A percentile compares a stretch with the other conserved stretches of the same genome.
These are phyloP conservation scores for Catocala nupta DNA, from an alignment of 2,888 invertebrate genomes.

Conservation along the genomic window DNA sequence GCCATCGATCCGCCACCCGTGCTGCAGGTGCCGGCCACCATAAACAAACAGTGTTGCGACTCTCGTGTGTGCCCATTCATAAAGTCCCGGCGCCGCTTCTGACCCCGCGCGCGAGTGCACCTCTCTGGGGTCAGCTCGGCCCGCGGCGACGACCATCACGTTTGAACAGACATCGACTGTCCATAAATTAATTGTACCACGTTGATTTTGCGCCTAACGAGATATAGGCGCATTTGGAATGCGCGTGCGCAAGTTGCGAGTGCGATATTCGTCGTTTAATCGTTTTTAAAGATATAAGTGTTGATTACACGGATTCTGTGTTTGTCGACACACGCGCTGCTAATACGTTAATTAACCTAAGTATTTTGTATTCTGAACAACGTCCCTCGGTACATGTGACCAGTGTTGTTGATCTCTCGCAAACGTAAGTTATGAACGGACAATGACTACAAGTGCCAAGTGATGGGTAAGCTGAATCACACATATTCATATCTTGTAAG, in stretches of 20 bases:
- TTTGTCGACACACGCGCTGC: constrained; percentile 2
- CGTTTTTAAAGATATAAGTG: constrained; percentile 21
- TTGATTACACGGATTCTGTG: constrained; percentile 17
- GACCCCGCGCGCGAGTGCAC: constrained; percentile 15
- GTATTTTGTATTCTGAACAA: neutral
- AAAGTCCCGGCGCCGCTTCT: too few relatives aligned
- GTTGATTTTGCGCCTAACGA: constrained; percentile 39
- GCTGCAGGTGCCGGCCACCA: constrained; percentile 27
- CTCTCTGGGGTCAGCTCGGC: constrained; percentile 21
- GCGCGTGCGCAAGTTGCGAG: constrained; percentile 48
- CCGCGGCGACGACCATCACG: constrained; percentile 16
- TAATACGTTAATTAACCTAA: neutral
- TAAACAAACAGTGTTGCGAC: constrained; percentile 39
- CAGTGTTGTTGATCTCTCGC: constrained; percentile 45
- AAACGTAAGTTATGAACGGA: constrained; percentile 14
- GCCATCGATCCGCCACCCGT: constrained; percentile 22
- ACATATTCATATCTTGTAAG: constrained; percentile 8
- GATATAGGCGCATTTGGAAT: constrained; percentile 45
- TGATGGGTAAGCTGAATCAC: constrained; percentile 24
- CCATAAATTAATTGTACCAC: constrained; percentile 33
- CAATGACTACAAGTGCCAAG: constrained; percentile 3
- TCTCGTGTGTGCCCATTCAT: neutral
- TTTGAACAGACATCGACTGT: constrained; percentile 45
- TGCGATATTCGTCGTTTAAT: constrained; percentile 30
- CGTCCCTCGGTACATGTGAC: constrained; percentile 24